These are phyloP conservation scores for Trinorchestia longiramus DNA, from an alignment of 1,140 invertebrate species.

Conservation along the genomic window DNA sequence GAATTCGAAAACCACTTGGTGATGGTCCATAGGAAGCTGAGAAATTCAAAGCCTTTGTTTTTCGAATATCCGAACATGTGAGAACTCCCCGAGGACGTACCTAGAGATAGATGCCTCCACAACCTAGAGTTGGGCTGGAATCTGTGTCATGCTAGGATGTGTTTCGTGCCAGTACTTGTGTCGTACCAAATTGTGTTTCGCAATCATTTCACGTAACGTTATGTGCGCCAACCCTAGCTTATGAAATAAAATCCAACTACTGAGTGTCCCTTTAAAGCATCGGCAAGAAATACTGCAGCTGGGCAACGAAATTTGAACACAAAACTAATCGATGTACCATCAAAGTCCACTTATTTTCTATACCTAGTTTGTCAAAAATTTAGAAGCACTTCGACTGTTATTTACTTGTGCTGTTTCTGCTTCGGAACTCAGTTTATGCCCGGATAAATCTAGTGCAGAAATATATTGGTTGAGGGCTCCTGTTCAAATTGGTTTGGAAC, in stretches of 20 bases:
- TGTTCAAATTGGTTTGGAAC: background rate
- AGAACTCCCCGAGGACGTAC: background rate
- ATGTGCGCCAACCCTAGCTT: background rate
- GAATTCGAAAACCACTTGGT: background rate
- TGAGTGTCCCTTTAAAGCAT: no score
- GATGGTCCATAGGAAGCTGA: background rate
- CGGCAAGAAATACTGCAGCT: background rate
- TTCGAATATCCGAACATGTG: background rate
- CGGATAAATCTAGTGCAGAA: background rate
- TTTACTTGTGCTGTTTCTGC: background rate
- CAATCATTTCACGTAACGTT: background rate
- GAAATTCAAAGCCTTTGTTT: background rate
- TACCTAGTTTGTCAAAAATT: background rate
- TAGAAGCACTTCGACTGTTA: background rate
- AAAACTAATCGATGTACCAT: background rate
- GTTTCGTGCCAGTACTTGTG: background rate
- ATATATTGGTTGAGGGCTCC: background rate
- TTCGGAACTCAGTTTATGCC: background rate
- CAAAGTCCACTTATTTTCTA: background rate
- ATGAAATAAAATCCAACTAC: background rate
- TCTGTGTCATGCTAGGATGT: background rate
- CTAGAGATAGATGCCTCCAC: background rate
- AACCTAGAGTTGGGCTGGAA: background rate
- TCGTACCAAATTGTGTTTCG: background rate
- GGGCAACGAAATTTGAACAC: background rate